These are phyloP conservation scores for Empis stercorea DNA, from an alignment of 2,888 invertebrate species.

Conservation along the genomic window DNA sequence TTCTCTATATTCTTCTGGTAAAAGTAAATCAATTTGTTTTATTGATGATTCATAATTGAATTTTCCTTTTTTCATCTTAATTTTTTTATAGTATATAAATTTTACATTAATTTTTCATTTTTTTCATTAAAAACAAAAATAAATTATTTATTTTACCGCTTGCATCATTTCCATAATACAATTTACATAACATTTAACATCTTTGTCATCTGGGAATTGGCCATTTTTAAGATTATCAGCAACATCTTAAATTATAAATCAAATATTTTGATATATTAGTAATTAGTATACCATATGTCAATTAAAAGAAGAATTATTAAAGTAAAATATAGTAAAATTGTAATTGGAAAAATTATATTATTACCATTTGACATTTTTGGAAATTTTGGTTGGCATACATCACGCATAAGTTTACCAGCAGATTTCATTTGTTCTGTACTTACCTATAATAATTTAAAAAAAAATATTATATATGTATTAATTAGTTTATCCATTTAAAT, in stretches of 20 bases:
- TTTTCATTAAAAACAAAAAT: background rate
- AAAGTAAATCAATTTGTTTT: constrained; percentile 32
- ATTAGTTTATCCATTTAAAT: no score
- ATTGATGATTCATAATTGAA: constrained; percentile 26
- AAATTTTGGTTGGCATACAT: constrained; percentile 50
- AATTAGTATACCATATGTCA: no score
- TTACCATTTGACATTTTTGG: constrained; percentile 22
- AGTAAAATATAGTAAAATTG: no score
- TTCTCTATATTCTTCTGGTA: constrained; percentile 29
- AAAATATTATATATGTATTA: no score
- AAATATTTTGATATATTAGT: no score
- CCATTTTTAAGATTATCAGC: constrained; percentile 26
- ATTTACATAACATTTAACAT: constrained; percentile 40
- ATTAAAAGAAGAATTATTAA: no score
- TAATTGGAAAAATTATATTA: background rate
- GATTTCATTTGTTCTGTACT: constrained; percentile 47
- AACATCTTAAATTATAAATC: constrained; percentile 15
- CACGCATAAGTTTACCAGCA: constrained; percentile 48
- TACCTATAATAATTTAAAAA: background rate
- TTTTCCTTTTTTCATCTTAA: constrained; percentile 34
- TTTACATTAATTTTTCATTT: background rate
- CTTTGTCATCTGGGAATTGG: constrained; percentile 26
- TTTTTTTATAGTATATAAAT: background rate
- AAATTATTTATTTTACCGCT: constrained; percentile 31
- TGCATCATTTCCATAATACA: constrained; percentile 42